phyloP scores from a whole-genome alignment of 1,140 invertebrate genomes.

The Solenopsis fugax region DNA sequence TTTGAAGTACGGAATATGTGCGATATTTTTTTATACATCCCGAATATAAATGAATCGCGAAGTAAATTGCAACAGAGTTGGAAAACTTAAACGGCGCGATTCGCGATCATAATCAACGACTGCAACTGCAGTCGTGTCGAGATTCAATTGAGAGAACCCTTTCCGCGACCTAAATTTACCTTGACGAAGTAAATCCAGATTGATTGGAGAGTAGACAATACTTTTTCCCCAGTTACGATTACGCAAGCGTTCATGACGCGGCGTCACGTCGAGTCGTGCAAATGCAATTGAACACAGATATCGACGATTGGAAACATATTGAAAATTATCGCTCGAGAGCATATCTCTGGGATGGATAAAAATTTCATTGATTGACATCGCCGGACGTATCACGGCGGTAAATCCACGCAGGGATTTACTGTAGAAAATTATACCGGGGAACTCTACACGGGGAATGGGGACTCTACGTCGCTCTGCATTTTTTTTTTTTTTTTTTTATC shows the following conservation, averaged over 20 bases:
- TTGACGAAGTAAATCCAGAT: slow-evolving; percentile 63
- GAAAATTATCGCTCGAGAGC: slow-evolving; percentile 49
- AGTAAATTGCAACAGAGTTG: slow-evolving; percentile 17
- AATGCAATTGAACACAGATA: slow-evolving; percentile 39
- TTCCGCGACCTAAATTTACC: slow-evolving; percentile 59
- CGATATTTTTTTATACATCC: not conserved
- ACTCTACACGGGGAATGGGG: slow-evolving; percentile 5
- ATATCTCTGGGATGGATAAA: slow-evolving; percentile 39
- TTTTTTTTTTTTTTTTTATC: slow-evolving; percentile 17
- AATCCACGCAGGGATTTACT: slow-evolving; percentile 52
- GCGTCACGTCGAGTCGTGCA: slow-evolving; percentile 35
- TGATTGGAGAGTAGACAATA: slow-evolving; percentile 57
- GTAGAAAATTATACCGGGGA: slow-evolving; percentile 43
- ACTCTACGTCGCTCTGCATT: slow-evolving; percentile 5
- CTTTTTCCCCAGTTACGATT: slow-evolving; percentile 39
- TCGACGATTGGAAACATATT: slow-evolving; percentile 47
- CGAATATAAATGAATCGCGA: not conserved
- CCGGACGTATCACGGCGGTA: slow-evolving; percentile 37
- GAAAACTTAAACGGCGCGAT: slow-evolving; percentile 37
- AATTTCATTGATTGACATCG: slow-evolving; percentile 55
- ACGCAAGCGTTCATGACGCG: slow-evolving; percentile 45
- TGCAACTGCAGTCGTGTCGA: slow-evolving; percentile 32
- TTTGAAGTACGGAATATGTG: not conserved
- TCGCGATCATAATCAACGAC: slow-evolving; percentile 51
- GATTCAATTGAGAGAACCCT: slow-evolving; percentile 42